These are phyloP conservation scores for Pseudachorutes palmiensis DNA, from an alignment of 1,140 invertebrate genomes.

Conservation along the genomic window DNA sequence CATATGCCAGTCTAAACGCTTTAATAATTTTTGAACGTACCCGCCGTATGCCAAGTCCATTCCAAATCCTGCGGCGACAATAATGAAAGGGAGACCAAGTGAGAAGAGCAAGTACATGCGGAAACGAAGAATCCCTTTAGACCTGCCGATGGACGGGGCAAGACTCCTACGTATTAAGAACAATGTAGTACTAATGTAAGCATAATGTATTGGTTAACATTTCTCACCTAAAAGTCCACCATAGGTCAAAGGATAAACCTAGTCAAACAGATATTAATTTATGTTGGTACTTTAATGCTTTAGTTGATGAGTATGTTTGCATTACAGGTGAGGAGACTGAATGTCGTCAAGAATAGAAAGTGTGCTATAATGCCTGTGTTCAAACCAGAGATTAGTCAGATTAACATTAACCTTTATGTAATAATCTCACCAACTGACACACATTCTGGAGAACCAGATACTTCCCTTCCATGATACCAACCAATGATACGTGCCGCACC, in stretches of 20 bases:
- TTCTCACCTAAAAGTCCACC: slow-evolving; percentile 22
- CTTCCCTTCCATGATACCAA: background rate
- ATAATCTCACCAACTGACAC: background rate
- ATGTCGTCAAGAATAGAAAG: slow-evolving; percentile 16
- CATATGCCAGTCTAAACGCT: too few relatives aligned
- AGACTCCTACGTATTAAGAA: slow-evolving; percentile 8
- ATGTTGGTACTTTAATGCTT: background rate
- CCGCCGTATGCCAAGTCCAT: slow-evolving; percentile 1
- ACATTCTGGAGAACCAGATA: background rate
- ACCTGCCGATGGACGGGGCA: background rate
- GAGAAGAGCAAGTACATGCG: background rate
- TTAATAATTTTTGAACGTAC: slow-evolving; percentile 2
- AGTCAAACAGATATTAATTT: background rate
- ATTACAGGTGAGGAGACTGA: slow-evolving; percentile 10
- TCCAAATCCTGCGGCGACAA: slow-evolving; percentile 2
- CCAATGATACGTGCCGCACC: background rate
- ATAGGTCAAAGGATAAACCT: slow-evolving; percentile 17
- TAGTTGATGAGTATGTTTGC: too few relatives aligned
- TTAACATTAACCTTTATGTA: too few relatives aligned
- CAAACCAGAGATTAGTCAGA: background rate
- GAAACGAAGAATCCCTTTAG: slow-evolving; percentile 11
- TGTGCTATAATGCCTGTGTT: slow-evolving; percentile 4
- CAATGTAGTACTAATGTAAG: background rate
- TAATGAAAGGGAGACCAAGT: slow-evolving; percentile 5
- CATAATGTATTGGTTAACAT: slow-evolving; percentile 7